Evolutionary conservation across 2,888 invertebrate species (phyloP).

Genomic region (Lasioglossum morio): DNA sequence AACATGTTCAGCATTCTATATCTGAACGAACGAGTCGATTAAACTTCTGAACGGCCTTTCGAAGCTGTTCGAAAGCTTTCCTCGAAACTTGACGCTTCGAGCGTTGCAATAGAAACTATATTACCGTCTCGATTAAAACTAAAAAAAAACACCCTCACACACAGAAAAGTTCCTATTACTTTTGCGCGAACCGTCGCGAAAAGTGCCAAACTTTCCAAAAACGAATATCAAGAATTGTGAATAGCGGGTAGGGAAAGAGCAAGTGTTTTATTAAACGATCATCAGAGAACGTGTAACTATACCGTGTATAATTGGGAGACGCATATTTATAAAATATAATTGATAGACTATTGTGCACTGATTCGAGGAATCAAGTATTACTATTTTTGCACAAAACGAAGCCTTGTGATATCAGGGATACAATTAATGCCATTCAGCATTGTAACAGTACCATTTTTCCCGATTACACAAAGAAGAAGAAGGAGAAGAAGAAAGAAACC

Average conservation of each 20-base stretch:
- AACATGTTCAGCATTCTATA: constrained; percentile 9
- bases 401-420: constrained; percentile 72
- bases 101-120: neutral
- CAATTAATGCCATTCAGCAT: constrained; percentile 56
- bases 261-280: constrained; percentile 32
- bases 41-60: constrained; percentile 13
- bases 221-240: constrained; percentile 17
- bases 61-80: neutral
- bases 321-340: constrained; percentile 56
- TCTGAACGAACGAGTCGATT: neutral
- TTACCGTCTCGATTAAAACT: constrained; percentile 6
- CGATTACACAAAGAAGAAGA: constrained; percentile 1
- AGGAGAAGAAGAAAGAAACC: neutral
- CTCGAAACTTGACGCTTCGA: neutral
- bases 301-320: constrained; percentile 39
- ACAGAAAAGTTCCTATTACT: constrained; percentile 51
- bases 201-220: constrained; percentile 68
- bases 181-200: constrained; percentile 46
- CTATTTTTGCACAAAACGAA: constrained; percentile 72
- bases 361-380: constrained; percentile 66
- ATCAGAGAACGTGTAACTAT: constrained; percentile 36
- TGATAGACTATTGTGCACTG: constrained; percentile 62
- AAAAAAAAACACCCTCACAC: neutral
- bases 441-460: constrained; percentile 53
- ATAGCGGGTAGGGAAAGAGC: constrained; percentile 19